Evolutionary conservation across 2,888 invertebrate species (phyloP), one percentile per base, ranked within the genome.

Genomic region (Crepidodera aurea): DNA sequence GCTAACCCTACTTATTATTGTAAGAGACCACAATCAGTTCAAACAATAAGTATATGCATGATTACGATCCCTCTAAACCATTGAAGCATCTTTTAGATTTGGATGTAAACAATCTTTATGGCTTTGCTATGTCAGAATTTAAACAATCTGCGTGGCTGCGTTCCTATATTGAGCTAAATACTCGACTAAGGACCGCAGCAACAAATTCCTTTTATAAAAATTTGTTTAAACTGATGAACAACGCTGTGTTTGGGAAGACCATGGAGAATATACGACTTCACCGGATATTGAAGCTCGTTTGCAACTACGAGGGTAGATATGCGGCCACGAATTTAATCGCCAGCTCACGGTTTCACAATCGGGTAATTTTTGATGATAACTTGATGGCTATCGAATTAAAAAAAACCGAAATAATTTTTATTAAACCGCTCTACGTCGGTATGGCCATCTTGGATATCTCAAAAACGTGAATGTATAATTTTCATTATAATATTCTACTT

Each of bases 131-230:
- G 74, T 65, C 42, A 7, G 55, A 74, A 54, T 44, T 12, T 60
- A 10, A 55, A 1, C 7, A 51, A 42, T 27, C 5, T 54, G 15
- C 37, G 58, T 81, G 78, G 76, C 61, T 80, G 10, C 70, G 78
- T 65, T 51, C 65, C 55, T 80, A 80, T 62, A 79, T 81, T 39
- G 75, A 78, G 27, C 63, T 79, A 57, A 82, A 82, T 69, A 80
- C 76, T 3, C 22, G 42, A 13, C 13, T 66, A 27, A 27, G 58
- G 16, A 53, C 51, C 12, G 16, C 10, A 18, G 37, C 54, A 13
- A 50, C 19, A 27, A 59, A 40, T 51, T 44, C 59, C 18, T 69
- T 70, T 56, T 64, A 67, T 53, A 64, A 57, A 37, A 46, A 65
- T 19, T 32, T 63, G 1, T 69, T 59, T 34, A 67, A 70, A 63